Base-by-base conservation (phyloP, 2,797 vertebrate genomes). In the Pipistrellus kuhlii region DNA sequence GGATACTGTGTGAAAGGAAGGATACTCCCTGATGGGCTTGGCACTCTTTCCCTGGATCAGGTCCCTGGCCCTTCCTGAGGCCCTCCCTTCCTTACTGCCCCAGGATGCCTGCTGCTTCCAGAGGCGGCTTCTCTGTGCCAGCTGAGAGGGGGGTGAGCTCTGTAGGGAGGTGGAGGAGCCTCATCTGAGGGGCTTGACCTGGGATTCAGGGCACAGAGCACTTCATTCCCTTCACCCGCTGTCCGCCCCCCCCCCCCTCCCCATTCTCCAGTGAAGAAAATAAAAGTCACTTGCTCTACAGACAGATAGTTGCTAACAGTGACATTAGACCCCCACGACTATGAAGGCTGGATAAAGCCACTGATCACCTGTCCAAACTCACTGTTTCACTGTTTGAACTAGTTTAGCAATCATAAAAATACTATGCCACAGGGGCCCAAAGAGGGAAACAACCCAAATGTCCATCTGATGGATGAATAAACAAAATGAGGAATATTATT, bases 41-140 rank as follows among this genome's bases (percentile, higher is more conserved):
- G 82, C 1, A 1, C 27, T 30, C 68, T 80, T 66, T 66, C 71
- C 80, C 66, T 72, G 86, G 64, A 82, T 75, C 81, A 84, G 53
- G n/a, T 44, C 41, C 30, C 71, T 23, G 10, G 73, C 71, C 88
- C 48, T 96, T 91, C 94, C 95, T 86, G 91, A 83, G 92, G 62
- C 44, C 73, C 68, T 87, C 72, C 44, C 88, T 90, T 73, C 21
- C 85, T 92, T 94, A 46, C 20, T n/a, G 88, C 44, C 88, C 77
- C 64, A 75, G 75, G 86, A 83, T 6, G 57, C 80, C 76, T 1
- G 21, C 57, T 78, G 84, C 46, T 76, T 41, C 21, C 11, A 66
- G 59, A 78, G 69, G 71, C 8, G 3, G 66, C 35, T 73, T 76
- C 41, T 53, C 48, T 44, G 51, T 41, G 44, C 69, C 30, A 41